Evolutionary conservation across 2,113 vertebrate species (phyloP).

Genomic region (Porphyrio hochstetteri): DNA sequence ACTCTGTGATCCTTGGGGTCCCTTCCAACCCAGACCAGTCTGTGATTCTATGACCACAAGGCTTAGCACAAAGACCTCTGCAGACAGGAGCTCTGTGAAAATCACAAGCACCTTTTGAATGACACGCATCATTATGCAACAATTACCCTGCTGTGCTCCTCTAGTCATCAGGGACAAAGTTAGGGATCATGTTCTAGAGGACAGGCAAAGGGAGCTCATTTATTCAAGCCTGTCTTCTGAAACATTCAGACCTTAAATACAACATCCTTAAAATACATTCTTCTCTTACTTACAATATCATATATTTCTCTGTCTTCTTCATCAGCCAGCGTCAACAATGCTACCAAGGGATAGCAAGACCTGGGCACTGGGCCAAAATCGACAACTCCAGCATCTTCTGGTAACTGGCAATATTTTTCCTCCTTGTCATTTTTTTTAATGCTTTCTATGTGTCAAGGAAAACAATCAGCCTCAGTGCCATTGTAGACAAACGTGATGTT

Average conservation of each 20-base stretch:
- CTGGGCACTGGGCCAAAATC: slow-evolving; percentile 90
- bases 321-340: slow-evolving; percentile 84
- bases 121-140: not conserved
- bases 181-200: not conserved
- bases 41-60: not conserved
- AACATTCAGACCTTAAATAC: not conserved
- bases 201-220: not conserved
- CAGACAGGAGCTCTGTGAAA: not conserved
- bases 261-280: not conserved
- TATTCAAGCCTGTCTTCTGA: not conserved
- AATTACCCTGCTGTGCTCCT: not conserved
- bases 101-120: not conserved
- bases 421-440: slow-evolving; percentile 77
- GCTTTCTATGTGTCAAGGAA: slow-evolving; percentile 81
- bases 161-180: not conserved
- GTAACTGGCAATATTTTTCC: slow-evolving; percentile 81
- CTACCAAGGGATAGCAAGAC: slow-evolving; percentile 87
- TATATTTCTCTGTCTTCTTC: slow-evolving; percentile 80
- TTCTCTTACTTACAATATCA: slow-evolving; percentile 85
- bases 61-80: not conserved
- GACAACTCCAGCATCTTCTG: slow-evolving; percentile 75
- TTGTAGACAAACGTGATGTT: not conserved
- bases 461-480: not conserved
- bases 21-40: too few relatives aligned
- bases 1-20: too few relatives aligned